Evolutionary conservation across 2,888 invertebrate genomes (phyloP).

Genomic region (Scaptomyza parva): DNA sequence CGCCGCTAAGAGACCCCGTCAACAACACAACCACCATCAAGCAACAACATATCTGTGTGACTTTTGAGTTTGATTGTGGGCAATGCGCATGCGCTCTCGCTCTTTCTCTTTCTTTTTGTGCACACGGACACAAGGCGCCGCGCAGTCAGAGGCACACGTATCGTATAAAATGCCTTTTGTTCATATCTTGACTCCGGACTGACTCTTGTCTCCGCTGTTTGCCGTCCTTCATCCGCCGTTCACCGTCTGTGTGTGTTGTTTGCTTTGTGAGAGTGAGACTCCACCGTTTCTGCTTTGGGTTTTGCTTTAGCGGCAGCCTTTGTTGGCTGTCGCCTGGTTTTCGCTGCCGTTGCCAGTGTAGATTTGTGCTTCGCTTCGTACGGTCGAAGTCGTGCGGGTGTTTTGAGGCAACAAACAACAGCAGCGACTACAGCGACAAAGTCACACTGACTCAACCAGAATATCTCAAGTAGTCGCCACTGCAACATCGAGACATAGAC

Average conservation of each 20-base stretch:
- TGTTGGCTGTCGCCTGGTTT: slow-evolving; percentile 53
- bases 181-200: slow-evolving; percentile 59
- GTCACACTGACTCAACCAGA: slow-evolving; percentile 24
- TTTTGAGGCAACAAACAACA: slow-evolving; percentile 29
- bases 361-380: slow-evolving; percentile 84
- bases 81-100: slow-evolving; percentile 62
- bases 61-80: slow-evolving; percentile 31
- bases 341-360: slow-evolving; percentile 84
- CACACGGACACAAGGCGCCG: slow-evolving; percentile 64
- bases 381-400: slow-evolving; percentile 83
- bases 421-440: slow-evolving; percentile 37
- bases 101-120: slow-evolving; percentile 4
- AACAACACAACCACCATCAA: slow-evolving; percentile 44
- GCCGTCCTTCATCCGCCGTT: slow-evolving; percentile 15
- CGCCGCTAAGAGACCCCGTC: slow-evolving; percentile 49
- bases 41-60: not conserved
- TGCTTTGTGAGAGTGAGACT: slow-evolving; percentile 61
- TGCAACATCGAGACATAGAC: slow-evolving; percentile 33
- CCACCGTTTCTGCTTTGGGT: slow-evolving; percentile 59
- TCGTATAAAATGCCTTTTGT: slow-evolving; percentile 72
- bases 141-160: slow-evolving; percentile 58
- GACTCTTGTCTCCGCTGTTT: slow-evolving; percentile 43
- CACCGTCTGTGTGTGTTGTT: slow-evolving; percentile 3
- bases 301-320: slow-evolving; percentile 43
- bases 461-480: slow-evolving; percentile 40